Conservation (phyloP, 2,797 vertebrate genomes). For the Ambastaia sidthimunki region DNA sequence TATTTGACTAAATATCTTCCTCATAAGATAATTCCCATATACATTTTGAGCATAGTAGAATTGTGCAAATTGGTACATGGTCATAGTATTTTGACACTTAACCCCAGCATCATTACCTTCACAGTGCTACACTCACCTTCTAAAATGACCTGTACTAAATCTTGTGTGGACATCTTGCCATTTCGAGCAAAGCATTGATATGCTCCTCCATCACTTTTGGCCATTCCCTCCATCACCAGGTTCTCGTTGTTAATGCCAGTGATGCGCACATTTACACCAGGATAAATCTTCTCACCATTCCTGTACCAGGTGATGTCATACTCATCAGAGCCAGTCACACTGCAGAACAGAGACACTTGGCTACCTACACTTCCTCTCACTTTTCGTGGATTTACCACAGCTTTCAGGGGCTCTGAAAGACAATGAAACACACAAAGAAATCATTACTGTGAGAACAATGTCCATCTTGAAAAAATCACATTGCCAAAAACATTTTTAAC, state of each 20-base stretch:
- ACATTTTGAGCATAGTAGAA: no score
- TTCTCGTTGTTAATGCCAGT: conserved; percentile 89
- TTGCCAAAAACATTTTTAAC: no score
- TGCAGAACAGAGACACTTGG: conserved; percentile 96
- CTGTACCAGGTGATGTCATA: conserved; percentile 97
- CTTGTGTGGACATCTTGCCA: conserved; percentile 96
- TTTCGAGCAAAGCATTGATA: conserved; percentile 97
- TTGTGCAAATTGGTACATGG: no score
- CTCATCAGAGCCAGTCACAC: conserved; percentile 90
- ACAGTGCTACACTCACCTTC: conserved; percentile 85
- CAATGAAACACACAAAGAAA: conserved; percentile 6
- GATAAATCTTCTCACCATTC: conserved; percentile 93
- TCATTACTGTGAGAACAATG: neutral
- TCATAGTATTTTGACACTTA: neutral
- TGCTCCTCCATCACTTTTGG: conserved; percentile 94
- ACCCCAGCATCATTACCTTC: neutral
- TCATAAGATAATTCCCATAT: no score
- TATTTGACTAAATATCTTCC: no score
- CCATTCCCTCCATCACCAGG: conserved; percentile 97
- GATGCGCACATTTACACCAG: conserved; percentile 91
- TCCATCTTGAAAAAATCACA: no score
- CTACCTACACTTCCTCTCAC: conserved; percentile 97
- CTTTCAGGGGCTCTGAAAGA: conserved; percentile 89
- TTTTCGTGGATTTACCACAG: conserved; percentile 91
- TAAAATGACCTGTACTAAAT: conserved; percentile 94